Evolutionary conservation across 2,113 vertebrate genomes (phyloP).

Genomic region (Neogobius melanostomus): DNA sequence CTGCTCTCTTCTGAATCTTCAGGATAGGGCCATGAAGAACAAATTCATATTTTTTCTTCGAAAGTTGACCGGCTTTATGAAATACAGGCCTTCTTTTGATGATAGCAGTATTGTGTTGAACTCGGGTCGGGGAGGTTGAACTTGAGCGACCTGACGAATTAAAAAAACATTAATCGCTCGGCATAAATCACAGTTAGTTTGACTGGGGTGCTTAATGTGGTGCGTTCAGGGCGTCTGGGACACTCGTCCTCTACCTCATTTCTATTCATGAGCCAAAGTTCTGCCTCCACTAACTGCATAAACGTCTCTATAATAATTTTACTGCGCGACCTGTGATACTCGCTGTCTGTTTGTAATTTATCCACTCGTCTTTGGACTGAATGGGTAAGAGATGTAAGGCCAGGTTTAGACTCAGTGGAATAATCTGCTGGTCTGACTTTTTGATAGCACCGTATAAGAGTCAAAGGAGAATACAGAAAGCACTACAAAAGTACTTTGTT

Average conservation of each 20-base stretch:
- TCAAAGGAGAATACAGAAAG: too few species aligned
- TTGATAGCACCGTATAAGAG: too few species aligned
- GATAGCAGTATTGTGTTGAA: neutral
- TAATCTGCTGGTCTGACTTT: neutral
- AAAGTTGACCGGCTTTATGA: too few species aligned
- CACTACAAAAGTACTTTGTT: too few species aligned
- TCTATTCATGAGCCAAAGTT: constrained; percentile 14
- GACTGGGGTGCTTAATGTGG: neutral
- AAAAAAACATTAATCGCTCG: neutral
- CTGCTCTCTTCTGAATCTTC: too few species aligned
- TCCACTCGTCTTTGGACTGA: neutral
- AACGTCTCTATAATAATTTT: constrained; percentile 5
- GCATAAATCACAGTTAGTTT: constrained; percentile 1
- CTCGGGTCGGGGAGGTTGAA: neutral
- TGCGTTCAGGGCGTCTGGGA: constrained; percentile 2
- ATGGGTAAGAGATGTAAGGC: neutral
- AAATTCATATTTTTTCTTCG: too few species aligned
- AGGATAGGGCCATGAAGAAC: too few species aligned
- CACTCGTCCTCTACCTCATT: constrained; percentile 3
- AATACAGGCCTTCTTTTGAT: neutral
- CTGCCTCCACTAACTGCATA: constrained; percentile 2
- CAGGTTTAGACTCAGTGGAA: neutral
- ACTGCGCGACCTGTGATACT: neutral
- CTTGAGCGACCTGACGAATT: neutral
- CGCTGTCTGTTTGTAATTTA: neutral